A percentile compares a stretch with the other conserved stretches of the same genome.
These are phyloP conservation scores for Drosophila mulleri DNA, from an alignment of 2,888 invertebrate species.

Conservation along the genomic window DNA sequence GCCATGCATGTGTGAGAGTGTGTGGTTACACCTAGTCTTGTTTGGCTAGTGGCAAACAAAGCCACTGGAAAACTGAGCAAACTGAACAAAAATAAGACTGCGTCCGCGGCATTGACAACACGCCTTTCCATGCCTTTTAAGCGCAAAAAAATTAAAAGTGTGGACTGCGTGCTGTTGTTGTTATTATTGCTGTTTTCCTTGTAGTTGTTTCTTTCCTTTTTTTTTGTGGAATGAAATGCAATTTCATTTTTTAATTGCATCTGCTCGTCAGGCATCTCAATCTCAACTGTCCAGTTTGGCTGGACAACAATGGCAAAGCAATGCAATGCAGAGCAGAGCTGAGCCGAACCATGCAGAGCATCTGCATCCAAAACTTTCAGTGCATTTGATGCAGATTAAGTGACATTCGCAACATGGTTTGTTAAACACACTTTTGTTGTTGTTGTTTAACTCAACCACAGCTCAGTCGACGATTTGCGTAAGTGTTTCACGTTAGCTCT, in stretches of 20 bases:
- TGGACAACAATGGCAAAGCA: slow-evolving; percentile 8
- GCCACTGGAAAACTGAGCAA: slow-evolving; percentile 42
- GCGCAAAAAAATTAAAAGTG: slow-evolving; percentile 65
- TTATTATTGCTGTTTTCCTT: slow-evolving; percentile 4
- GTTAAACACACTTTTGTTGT: background rate
- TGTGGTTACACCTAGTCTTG: slow-evolving; percentile 42
- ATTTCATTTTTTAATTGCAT: slow-evolving; percentile 76
- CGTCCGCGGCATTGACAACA: slow-evolving; percentile 38
- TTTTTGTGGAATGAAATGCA: slow-evolving; percentile 62
- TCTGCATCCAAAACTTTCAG: background rate
- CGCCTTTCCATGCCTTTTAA: slow-evolving; percentile 33
- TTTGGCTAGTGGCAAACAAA: slow-evolving; percentile 41
- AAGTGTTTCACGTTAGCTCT: slow-evolving; percentile 23
- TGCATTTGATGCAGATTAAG: slow-evolving; percentile 13
- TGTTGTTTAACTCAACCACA: slow-evolving; percentile 11
- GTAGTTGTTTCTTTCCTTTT: background rate
- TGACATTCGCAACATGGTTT: slow-evolving; percentile 34
- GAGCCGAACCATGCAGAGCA: background rate
- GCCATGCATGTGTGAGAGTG: slow-evolving; percentile 21
- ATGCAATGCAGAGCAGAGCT: background rate
- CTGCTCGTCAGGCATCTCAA: slow-evolving; percentile 34
- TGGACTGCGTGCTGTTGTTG: slow-evolving; percentile 18
- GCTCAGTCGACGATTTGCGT: slow-evolving; percentile 44
- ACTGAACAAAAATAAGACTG: slow-evolving; percentile 28
- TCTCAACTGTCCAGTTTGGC: slow-evolving; percentile 40